A percentile compares a stretch with the other conserved stretches of the same genome.
phyloP scores from a whole-genome alignment of 2,113 vertebrate genomes.

The Tringa solitaria region DNA sequence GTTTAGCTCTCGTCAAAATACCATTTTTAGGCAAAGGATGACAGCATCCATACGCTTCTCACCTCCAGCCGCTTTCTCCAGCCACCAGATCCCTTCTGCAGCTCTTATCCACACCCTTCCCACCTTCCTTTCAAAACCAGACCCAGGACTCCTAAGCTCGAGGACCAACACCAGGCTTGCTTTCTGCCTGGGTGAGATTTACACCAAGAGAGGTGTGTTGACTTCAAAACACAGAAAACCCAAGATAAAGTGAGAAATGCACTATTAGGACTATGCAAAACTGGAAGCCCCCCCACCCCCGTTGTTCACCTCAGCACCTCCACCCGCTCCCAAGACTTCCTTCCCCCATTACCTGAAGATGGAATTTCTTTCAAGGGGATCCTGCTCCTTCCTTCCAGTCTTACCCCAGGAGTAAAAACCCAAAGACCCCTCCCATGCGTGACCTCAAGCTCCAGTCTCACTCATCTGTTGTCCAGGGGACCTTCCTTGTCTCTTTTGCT shows the following conservation, averaged over 20 bases:
- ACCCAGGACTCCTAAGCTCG: no score
- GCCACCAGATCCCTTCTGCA: neutral
- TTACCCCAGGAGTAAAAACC: neutral
- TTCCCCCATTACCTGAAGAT: neutral
- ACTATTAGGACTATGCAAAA: neutral
- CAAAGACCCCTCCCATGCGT: neutral
- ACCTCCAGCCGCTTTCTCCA: neutral
- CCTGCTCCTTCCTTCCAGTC: neutral
- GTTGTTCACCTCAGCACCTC: neutral
- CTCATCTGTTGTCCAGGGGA: neutral
- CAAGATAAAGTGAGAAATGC: neutral
- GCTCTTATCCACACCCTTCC: neutral
- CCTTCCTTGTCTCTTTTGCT: neutral
- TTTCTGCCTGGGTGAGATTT: neutral
- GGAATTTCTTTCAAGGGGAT: neutral
- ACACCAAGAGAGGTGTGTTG: neutral
- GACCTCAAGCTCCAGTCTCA: neutral
- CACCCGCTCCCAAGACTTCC: neutral
- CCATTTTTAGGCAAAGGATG: neutral
- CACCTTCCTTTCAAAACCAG: neutral
- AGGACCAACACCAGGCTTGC: neutral
- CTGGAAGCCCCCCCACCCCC: neutral
- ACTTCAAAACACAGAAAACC: neutral
- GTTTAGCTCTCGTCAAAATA: fast-evolving
- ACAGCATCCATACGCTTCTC: neutral